phyloP scores from a whole-genome alignment of 2,888 invertebrate species.

The Zygogramma bicolorata region DNA sequence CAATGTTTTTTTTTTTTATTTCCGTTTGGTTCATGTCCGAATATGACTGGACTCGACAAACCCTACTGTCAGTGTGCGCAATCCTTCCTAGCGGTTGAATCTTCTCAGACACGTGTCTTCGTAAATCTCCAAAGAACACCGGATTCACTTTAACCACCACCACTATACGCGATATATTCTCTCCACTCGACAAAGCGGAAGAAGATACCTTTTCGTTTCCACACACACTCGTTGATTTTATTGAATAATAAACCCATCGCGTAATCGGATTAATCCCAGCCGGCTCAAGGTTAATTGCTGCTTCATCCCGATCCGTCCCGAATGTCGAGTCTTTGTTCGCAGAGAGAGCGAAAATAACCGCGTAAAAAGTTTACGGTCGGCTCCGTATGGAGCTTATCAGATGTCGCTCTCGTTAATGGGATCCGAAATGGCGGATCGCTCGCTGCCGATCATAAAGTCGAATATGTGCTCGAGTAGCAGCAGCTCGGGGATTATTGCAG shows the following conservation, averaged over 20 bases:
- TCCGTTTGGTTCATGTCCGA: too few relatives aligned
- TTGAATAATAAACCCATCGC: constrained; percentile 12
- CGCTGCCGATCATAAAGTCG: constrained; percentile 30
- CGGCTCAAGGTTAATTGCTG: constrained; percentile 17
- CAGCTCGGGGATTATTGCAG: neutral
- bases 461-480: constrained; percentile 21
- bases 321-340: constrained; percentile 23
- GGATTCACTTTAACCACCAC: neutral
- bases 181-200: neutral
- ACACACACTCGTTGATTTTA: constrained; percentile 19
- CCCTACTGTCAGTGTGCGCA: too few relatives aligned
- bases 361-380: constrained; percentile 32
- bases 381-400: constrained; percentile 34
- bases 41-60: too few relatives aligned
- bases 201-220: neutral
- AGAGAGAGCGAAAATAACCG: constrained; percentile 38
- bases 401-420: constrained; percentile 34
- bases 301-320: constrained; percentile 13
- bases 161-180: neutral
- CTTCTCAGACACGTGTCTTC: neutral
- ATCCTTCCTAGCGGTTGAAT: neutral
- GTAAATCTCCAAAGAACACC: neutral
- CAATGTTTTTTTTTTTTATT: too few relatives aligned
- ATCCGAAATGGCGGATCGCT: constrained; percentile 21
- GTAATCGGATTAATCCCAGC: constrained; percentile 4